Evolutionary conservation across 1,140 invertebrate genomes (phyloP).

Genomic region (Ceratoteleas bidentatus): DNA sequence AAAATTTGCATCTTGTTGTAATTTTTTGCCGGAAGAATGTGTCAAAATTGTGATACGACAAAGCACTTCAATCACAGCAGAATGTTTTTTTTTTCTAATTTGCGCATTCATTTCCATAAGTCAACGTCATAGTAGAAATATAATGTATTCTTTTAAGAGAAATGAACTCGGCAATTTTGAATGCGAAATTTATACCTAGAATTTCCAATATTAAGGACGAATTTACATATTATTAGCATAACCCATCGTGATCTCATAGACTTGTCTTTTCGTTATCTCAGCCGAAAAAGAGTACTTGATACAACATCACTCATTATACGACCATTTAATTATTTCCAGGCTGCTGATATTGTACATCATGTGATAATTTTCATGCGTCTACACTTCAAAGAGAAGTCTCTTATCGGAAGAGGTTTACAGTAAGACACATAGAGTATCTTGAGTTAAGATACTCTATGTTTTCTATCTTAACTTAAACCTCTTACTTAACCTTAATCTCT

Average conservation of each 20-base stretch:
- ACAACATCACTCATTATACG: too few relatives aligned
- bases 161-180: constrained; percentile 28
- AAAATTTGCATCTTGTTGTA: not conserved
- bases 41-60: not conserved
- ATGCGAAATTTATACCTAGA: constrained; percentile 38
- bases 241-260: constrained; percentile 16
- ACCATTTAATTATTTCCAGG: too few relatives aligned
- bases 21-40: not conserved
- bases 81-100: not conserved
- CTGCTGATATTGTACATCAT: too few relatives aligned
- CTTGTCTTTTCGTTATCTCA: constrained; percentile 36
- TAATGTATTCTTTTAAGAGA: constrained; percentile 39
- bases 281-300: not conserved
- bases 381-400: too few relatives aligned
- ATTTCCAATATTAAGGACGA: constrained; percentile 58
- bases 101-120: constrained; percentile 26
- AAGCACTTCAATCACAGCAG: not conserved
- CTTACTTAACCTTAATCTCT: too few relatives aligned
- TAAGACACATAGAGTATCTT: too few relatives aligned
- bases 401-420: too few relatives aligned
- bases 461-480: too few relatives aligned
- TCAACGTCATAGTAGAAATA: constrained; percentile 15
- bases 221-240: constrained; percentile 64
- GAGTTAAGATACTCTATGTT: too few relatives aligned
- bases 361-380: too few relatives aligned